phyloP scores from a whole-genome alignment of 2,113 vertebrate species.

The Deroptyus accipitrinus region DNA sequence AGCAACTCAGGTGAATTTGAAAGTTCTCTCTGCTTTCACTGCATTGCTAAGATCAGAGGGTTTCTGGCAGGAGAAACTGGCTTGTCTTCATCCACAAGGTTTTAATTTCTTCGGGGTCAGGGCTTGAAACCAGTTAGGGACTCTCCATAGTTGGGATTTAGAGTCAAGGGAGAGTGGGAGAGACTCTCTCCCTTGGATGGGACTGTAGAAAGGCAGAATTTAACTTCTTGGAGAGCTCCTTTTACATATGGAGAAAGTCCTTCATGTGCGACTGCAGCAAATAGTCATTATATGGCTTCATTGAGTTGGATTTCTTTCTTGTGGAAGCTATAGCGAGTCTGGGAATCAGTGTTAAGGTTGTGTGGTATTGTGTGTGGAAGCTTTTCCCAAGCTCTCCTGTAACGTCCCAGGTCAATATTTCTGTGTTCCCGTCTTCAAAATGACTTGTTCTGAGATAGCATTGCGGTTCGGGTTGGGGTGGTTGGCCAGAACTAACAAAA shows the following conservation, averaged over 20 bases:
- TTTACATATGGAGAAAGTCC: not conserved
- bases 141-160: not conserved
- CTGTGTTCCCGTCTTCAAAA: not conserved
- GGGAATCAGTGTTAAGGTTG: not conserved
- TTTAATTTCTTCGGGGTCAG: not conserved
- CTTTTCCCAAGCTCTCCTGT: not conserved
- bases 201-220: not conserved
- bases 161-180: not conserved
- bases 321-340: not conserved
- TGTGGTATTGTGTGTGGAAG: not conserved
- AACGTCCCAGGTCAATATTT: not conserved
- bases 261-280: not conserved
- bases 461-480: not conserved
- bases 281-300: not conserved
- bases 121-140: not conserved
- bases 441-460: not conserved
- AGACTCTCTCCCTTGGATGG: not conserved
- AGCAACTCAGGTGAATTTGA: not conserved
- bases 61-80: not conserved
- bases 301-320: not conserved
- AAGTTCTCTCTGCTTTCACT: not conserved
- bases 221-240: not conserved
- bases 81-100: not conserved
- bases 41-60: not conserved
- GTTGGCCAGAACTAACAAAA: not conserved